Conservation (phyloP, 2,888 invertebrate genomes). For the Pocota personata region DNA sequence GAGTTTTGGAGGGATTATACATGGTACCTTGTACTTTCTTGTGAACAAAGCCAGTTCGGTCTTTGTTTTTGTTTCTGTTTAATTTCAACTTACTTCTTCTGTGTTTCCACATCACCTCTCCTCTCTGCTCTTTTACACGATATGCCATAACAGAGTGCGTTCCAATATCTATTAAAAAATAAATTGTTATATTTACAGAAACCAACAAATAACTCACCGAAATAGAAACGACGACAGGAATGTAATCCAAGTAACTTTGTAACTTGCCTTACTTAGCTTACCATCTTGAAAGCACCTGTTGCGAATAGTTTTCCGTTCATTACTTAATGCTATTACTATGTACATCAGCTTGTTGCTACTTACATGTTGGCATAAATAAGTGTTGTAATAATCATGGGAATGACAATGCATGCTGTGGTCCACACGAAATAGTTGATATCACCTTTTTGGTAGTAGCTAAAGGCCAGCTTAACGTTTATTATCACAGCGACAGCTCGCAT, state of each 20-base stretch:
- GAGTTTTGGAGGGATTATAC: too few relatives aligned
- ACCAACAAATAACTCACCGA: conserved; percentile 73
- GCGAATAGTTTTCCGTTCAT: not conserved
- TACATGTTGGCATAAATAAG: conserved; percentile 79
- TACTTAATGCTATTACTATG: not conserved
- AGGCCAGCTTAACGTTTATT: conserved; percentile 77
- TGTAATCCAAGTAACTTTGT: conserved; percentile 75
- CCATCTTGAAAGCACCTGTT: conserved; percentile 77
- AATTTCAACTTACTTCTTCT: conserved; percentile 75
- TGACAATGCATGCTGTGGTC: conserved; percentile 78
- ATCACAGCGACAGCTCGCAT: conserved; percentile 76
- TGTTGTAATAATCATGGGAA: conserved; percentile 78
- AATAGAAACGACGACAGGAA: conserved; percentile 78
- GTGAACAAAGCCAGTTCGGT: too few relatives aligned
- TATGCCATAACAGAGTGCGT: conserved; percentile 76
- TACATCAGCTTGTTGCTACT: conserved; percentile 63
- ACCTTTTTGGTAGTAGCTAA: conserved; percentile 76
- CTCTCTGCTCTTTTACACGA: conserved; percentile 77
- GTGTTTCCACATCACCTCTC: conserved; percentile 74
- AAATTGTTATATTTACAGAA: not conserved
- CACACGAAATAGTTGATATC: conserved; percentile 77
- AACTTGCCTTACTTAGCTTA: conserved; percentile 73
- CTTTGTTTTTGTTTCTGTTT: too few relatives aligned
- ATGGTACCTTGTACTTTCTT: too few relatives aligned
- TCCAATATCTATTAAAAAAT: conserved; percentile 75